These are phyloP conservation scores for Conus betulinus DNA, from an alignment of 1,140 invertebrate genomes.

Conservation along the genomic window DNA sequence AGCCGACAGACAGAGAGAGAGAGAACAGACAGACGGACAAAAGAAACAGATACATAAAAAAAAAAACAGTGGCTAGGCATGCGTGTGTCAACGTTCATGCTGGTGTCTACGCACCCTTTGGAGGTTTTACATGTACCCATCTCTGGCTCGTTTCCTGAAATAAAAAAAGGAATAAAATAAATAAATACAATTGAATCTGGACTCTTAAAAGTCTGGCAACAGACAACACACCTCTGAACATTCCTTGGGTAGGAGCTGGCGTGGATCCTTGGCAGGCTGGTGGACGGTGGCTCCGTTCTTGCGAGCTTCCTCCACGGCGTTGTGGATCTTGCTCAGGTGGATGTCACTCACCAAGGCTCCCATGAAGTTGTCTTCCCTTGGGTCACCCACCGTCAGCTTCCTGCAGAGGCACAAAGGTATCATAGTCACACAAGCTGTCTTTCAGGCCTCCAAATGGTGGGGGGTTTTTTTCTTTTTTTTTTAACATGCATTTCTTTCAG, in stretches of 20 bases:
- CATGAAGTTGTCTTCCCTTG: constrained; percentile 73
- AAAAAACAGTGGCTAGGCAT: too few relatives aligned
- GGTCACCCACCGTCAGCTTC: constrained; percentile 78
- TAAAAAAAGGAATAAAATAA: not conserved
- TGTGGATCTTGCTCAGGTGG: constrained; percentile 78
- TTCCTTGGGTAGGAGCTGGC: constrained; percentile 63
- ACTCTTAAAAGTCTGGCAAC: too few relatives aligned
- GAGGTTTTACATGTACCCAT: not conserved
- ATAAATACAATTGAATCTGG: not conserved
- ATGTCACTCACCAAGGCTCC: constrained; percentile 78
- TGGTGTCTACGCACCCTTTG: too few relatives aligned
- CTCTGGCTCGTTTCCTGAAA: not conserved
- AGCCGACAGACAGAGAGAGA: too few relatives aligned
- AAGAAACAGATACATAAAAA: too few relatives aligned
- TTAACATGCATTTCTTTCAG: too few relatives aligned
- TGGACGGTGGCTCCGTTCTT: constrained; percentile 69
- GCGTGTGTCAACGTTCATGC: too few relatives aligned
- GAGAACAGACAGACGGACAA: too few relatives aligned
- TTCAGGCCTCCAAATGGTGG: too few relatives aligned
- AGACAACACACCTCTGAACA: constrained; percentile 67
- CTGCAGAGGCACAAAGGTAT: constrained; percentile 52
- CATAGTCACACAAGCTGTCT: too few relatives aligned
- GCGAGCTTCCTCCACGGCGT: constrained; percentile 74
- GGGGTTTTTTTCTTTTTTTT: too few relatives aligned
- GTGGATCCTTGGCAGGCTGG: constrained; percentile 67